Evolutionary conservation across 1,140 invertebrate species (phyloP), one percentile per base, ranked within the genome.

Genomic region (Tetramorium alpestre): DNA sequence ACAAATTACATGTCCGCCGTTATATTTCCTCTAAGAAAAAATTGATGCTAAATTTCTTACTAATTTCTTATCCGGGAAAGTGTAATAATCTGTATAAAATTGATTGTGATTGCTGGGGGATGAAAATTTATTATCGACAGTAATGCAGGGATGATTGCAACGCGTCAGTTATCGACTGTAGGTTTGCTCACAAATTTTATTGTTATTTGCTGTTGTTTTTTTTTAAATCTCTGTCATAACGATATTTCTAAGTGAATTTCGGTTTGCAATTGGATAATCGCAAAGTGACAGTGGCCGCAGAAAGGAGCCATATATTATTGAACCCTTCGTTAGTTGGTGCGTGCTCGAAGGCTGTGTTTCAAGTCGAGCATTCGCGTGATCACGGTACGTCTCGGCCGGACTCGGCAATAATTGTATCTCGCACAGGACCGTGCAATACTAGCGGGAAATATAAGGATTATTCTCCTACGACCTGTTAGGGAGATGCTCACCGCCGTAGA

Each of bases 281-380:
- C 80, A 56, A 75, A 84, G 58, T 73, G 80, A 75, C 80, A 84
- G 28, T 82, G 18, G 22, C 38, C 25, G 33, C 44, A 60, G 51
- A 73, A 38, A 49, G 67, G n/a, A 5, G 18, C 11, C 54, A 65
- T 91, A 80, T 67, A 89, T 91, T 91, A 91, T 91, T 65, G 88
- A 70, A 80, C 58, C 58, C 62, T 82, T 88, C 67, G 28, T 38
- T 64, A 67, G 84, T 80, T 44, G 75, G 82, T 93, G 92, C 92
- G 91, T 93, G 92, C 60, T 67, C 51, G 69, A 72, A 58, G 88
- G 78, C 88, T 85, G 88, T 93, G 88, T 86, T 62, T 91, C 92
- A 91, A 90, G 51, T 56, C 10, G 28, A 38, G 72, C 67, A 70
- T 88, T 87, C 47, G 93, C 92, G 92, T 93, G 92, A 90, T 88